Conservation (phyloP, 1,140 invertebrate species). For the Anthonomus grandis region DNA sequence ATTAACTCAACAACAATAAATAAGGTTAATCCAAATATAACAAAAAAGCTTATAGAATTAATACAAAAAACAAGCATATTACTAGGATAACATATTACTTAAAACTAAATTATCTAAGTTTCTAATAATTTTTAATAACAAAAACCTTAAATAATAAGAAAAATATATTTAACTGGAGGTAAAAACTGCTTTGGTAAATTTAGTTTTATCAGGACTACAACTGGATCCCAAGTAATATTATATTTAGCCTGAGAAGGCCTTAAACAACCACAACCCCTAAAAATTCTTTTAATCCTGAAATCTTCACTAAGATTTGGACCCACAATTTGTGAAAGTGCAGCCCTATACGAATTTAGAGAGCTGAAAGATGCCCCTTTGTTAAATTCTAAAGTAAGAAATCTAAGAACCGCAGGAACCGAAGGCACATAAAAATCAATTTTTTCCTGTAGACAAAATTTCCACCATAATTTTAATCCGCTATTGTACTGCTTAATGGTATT, state of each 20-base stretch:
- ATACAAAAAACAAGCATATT: too few species aligned
- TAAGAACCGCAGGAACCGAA: not conserved
- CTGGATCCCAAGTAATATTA: slow-evolving; percentile 13
- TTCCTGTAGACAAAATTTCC: not conserved
- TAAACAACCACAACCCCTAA: slow-evolving; percentile 5
- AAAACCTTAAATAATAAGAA: too few species aligned
- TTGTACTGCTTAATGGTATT: slow-evolving; percentile 18
- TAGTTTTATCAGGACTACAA: too few species aligned
- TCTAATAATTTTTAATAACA: too few species aligned
- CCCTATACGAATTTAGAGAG: slow-evolving; percentile 12
- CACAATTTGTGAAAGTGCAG: slow-evolving; percentile 6
- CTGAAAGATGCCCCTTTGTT: slow-evolving; percentile 8
- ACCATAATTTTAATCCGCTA: slow-evolving; percentile 14
- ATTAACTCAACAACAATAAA: too few species aligned
- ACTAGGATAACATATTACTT: too few species aligned
- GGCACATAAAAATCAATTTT: not conserved
- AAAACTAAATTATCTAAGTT: too few species aligned
- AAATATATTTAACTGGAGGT: too few species aligned
- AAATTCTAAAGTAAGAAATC: slow-evolving; percentile 18
- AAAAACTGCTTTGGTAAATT: too few species aligned
- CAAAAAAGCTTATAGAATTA: too few species aligned
- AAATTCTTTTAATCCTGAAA: slow-evolving; percentile 19
- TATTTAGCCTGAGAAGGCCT: slow-evolving; percentile 13
- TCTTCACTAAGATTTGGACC: not conserved
- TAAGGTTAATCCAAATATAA: too few species aligned